Percentiles rank a stretch among this genome's conserved stretches.
These are phyloP conservation scores for Rhaphigaster nebulosa DNA, from an alignment of 2,888 invertebrate species.

Conservation along the genomic window DNA sequence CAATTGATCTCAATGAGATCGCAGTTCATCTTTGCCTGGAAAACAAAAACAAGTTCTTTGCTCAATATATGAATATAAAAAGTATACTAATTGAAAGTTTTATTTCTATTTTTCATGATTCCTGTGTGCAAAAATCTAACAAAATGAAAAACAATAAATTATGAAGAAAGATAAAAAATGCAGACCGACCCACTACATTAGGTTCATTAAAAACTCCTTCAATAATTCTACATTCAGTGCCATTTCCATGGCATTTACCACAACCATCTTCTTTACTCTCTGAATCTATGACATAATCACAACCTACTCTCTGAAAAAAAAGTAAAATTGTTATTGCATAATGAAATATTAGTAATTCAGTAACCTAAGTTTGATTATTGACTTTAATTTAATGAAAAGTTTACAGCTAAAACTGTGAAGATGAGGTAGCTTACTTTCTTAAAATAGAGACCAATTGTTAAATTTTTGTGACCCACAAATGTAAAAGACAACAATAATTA, in stretches of 20 bases:
- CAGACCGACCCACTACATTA: slow-evolving; percentile 58
- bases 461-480: neutral
- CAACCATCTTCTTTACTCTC: slow-evolving; percentile 77
- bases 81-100: no score
- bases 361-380: neutral
- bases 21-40: no score
- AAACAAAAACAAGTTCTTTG: no score
- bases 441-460: neutral
- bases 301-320: slow-evolving; percentile 71
- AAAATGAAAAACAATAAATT: neutral
- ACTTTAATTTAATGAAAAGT: neutral
- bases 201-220: slow-evolving; percentile 71
- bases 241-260: slow-evolving; percentile 79
- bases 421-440: neutral
- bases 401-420: neutral
- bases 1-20: no score
- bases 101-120: no score
- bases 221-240: slow-evolving; percentile 75
- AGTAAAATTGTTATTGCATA: neutral
- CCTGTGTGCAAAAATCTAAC: no score
- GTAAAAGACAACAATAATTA: neutral
- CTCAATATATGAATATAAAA: no score
- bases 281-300: slow-evolving; percentile 77
- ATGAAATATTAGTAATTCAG: neutral
- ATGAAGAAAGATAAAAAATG: neutral